phyloP scores from a whole-genome alignment of 53 echinoderm and acorn worm species.

The Zoroaster sp. region DNA sequence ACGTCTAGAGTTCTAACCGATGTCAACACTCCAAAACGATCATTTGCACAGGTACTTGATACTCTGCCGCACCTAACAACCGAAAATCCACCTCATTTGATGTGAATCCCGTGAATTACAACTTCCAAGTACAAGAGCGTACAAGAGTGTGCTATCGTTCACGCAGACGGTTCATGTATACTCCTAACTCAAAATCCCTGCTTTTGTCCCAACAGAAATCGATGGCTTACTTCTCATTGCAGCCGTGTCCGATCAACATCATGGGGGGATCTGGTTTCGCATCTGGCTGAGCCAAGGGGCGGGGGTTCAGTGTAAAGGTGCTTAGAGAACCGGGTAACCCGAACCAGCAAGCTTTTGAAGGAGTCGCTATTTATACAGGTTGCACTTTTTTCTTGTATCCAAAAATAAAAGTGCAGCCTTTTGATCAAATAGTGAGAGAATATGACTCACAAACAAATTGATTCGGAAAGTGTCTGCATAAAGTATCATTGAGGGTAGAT shows the following conservation, averaged over 20 bases:
- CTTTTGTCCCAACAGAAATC: conserved; percentile 22
- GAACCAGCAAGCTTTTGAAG: conserved; percentile 7
- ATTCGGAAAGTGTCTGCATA: neutral
- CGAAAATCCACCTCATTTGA: neutral
- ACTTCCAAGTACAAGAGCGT: neutral
- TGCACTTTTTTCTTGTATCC: conserved; percentile 19
- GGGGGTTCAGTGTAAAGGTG: conserved; percentile 13
- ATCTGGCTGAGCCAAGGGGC: neutral
- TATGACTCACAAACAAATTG: neutral
- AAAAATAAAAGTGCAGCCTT: neutral
- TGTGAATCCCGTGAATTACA: neutral
- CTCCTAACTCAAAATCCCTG: neutral
- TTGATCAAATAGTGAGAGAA: neutral
- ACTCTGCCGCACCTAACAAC: neutral
- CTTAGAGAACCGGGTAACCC: conserved; percentile 12
- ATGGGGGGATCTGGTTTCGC: conserved; percentile 31
- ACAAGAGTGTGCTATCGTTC: neutral
- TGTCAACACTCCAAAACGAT: neutral
- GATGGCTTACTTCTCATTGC: neutral
- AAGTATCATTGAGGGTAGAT: no score
- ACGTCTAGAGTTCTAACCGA: neutral
- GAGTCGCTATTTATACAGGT: conserved; percentile 29
- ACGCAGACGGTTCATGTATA: neutral
- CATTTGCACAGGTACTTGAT: neutral
- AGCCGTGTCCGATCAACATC: conserved; percentile 22